Base-by-base conservation (phyloP, 2,797 vertebrate genomes). In the Rhynchotus rufescens region DNA sequence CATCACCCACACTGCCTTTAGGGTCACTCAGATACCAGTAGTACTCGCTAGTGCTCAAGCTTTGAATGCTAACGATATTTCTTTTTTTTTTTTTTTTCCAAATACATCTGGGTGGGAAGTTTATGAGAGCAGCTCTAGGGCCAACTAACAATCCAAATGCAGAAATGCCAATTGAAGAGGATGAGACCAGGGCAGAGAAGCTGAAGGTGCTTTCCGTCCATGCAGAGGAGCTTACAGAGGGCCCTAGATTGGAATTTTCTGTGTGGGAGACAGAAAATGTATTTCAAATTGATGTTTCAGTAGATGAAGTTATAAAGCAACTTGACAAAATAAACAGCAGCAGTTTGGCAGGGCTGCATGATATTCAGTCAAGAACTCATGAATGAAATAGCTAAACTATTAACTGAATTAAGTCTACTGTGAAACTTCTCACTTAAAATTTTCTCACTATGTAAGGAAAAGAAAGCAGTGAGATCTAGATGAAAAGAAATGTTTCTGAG, bases 311-410 rank as follows among this genome's bases (percentile, higher is more conserved):
- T 73, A 32, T 80, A 65, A 92, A 93, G 59, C 72, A 71, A 71
- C 61, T 68, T 25, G 65, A 92, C 52, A 87, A 85, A 89, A 87
- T 42, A 84, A 90, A 74, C 0, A 1, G 73, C 7, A 67, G 60
- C 61, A 68, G 72, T 68, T 28, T 0, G 1, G 44, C 25, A 15
- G 84, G 11, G n/a, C 57, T 1, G 34, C 80, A 57, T 88, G 80
- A 15, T 47, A 22, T 75, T 68, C 73, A 78, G 57, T 74, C 30
- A 82, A 56, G 76, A 83, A 66, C 87, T 94, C 87, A 83, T 68
- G 91, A 89, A 78, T 93, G 92, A 89, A 96, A 95, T 59, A 92
- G 73, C 61, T 34, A 36, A 85, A 81, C 69, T 83, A 89, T 92
- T 85, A 93, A 83, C 69, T 28, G 79, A 34, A 86, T 80, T 82